phyloP scores from a whole-genome alignment of 2,888 invertebrate genomes.

The Cantharis rufa region DNA sequence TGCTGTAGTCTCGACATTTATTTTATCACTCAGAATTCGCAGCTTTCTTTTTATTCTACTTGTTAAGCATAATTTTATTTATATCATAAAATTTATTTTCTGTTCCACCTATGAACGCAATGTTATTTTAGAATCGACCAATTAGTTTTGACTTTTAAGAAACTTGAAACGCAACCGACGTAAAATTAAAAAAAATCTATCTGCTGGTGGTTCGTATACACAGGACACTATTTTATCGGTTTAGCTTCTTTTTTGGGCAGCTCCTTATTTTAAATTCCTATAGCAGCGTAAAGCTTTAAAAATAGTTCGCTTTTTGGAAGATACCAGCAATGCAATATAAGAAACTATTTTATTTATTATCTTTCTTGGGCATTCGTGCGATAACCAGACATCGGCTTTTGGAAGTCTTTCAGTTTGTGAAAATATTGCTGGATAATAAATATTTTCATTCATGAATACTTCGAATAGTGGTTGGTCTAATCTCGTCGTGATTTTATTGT shows the following conservation, averaged over 20 bases:
- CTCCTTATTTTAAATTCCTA: not conserved
- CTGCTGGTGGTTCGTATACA: not conserved
- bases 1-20: slow-evolving; percentile 31
- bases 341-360: not conserved
- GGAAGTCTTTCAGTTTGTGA: not conserved
- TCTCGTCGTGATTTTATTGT: not conserved
- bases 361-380: not conserved
- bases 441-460: not conserved
- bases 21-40: slow-evolving; percentile 33
- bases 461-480: not conserved
- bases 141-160: not conserved
- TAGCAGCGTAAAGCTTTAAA: not conserved
- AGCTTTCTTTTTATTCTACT: not conserved
- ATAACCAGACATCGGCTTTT: not conserved
- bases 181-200: not conserved
- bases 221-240: not conserved
- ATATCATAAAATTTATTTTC: not conserved
- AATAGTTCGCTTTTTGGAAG: not conserved
- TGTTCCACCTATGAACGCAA: not conserved
- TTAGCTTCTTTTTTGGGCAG: not conserved
- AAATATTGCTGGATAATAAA: not conserved
- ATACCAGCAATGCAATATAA: not conserved
- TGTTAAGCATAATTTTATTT: not conserved
- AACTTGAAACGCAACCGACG: not conserved
- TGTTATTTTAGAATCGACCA: not conserved